Evolutionary conservation across 2,888 invertebrate species (phyloP).

Genomic region (Galerucella nymphaeae): DNA sequence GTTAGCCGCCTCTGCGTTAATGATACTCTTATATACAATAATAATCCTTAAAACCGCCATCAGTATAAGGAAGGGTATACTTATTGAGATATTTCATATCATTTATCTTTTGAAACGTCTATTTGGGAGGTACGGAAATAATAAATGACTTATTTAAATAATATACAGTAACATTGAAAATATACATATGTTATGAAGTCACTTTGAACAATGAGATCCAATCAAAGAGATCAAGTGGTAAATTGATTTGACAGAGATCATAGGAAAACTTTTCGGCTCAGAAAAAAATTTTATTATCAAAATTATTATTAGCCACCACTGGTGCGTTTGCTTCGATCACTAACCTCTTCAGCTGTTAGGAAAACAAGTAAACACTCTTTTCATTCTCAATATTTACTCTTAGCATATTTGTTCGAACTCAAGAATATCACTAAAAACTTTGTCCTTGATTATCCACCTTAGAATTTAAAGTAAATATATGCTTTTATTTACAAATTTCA

Average conservation of each 20-base stretch:
- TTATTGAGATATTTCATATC: conserved; percentile 25
- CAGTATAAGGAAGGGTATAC: conserved; percentile 27
- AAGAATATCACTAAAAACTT: background rate
- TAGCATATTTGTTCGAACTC: background rate
- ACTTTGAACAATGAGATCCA: background rate
- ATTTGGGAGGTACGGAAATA: conserved; percentile 11
- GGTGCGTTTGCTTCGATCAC: background rate
- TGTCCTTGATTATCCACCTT: background rate
- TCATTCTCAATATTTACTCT: conserved; percentile 3
- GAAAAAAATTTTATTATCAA: too few relatives aligned
- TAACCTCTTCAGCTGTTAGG: conserved; percentile 8
- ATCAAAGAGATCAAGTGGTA: too few relatives aligned
- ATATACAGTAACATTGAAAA: background rate
- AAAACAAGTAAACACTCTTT: conserved; percentile 6
- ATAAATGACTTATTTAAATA: conserved; percentile 17
- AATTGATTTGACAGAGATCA: too few relatives aligned
- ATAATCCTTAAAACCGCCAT: conserved; percentile 22
- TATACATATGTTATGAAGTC: background rate
- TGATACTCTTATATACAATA: conserved; percentile 10
- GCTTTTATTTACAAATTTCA: background rate
- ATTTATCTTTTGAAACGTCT: conserved; percentile 23
- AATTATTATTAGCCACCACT: background rate
- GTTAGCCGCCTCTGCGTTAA: background rate
- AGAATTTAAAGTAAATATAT: background rate
- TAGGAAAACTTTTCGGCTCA: too few relatives aligned